phyloP scores from a whole-genome alignment of 2,888 invertebrate species.

The Escarpia spicata region DNA sequence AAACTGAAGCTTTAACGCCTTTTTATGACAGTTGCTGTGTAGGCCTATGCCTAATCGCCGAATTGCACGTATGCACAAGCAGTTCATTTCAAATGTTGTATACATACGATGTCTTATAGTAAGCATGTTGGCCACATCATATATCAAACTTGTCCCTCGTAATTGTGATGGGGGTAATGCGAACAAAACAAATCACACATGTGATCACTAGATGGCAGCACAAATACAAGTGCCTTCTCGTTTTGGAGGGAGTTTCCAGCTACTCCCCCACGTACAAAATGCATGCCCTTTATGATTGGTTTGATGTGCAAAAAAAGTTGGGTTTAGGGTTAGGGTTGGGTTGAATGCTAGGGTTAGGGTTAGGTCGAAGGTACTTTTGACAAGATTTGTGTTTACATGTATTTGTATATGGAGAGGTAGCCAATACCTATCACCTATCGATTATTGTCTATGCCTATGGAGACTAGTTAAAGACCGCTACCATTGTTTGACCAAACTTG shows the following conservation, averaged over 20 bases:
- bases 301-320: too few species aligned
- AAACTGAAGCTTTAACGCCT: background rate
- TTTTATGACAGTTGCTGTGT: background rate
- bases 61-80: background rate
- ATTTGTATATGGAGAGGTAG: too few species aligned
- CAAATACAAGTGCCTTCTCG: background rate
- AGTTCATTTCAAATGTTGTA: background rate
- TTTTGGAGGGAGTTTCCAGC: background rate
- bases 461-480: too few species aligned
- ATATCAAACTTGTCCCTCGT: background rate
- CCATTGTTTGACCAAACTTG: too few species aligned
- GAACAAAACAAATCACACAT: background rate
- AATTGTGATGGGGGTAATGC: background rate
- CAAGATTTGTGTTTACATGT: too few species aligned
- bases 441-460: too few species aligned
- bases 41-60: background rate
- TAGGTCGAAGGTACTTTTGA: too few species aligned
- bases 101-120: background rate
- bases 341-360: too few species aligned
- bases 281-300: too few species aligned
- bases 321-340: too few species aligned
- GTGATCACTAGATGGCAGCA: background rate
- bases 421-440: too few species aligned
- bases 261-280: too few species aligned
- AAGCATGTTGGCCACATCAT: background rate